These are phyloP conservation scores for Nothocercus julius DNA, from an alignment of 2,113 vertebrate species.

Conservation along the genomic window DNA sequence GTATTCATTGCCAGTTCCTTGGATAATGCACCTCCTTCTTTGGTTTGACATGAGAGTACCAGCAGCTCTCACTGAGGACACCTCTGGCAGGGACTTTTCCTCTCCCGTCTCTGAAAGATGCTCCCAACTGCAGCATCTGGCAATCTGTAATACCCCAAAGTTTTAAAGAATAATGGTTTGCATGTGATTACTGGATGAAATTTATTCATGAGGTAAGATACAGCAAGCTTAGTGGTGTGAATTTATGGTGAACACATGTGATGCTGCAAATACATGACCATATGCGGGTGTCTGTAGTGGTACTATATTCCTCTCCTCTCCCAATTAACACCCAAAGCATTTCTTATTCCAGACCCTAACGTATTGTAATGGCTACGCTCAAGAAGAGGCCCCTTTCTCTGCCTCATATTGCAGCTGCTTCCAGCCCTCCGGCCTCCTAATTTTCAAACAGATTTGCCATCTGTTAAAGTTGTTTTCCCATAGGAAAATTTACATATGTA, in stretches of 20 bases:
- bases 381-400: not conserved
- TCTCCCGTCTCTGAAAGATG: not conserved
- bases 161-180: not conserved
- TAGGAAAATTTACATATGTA: not conserved
- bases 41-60: not conserved
- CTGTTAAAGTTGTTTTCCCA: constrained; percentile 13
- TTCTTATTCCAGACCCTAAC: not conserved
- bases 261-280: not conserved
- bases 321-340: not conserved
- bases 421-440: not conserved
- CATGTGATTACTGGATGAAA: not conserved
- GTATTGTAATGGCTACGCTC: not conserved
- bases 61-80: not conserved
- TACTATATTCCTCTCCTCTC: not conserved
- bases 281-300: not conserved
- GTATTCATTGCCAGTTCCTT: not conserved
- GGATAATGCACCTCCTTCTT: not conserved
- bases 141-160: not conserved
- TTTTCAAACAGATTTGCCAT: constrained; percentile 9
- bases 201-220: not conserved
- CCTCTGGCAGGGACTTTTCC: rapidly evolving
- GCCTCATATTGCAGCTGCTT: rapidly evolving
- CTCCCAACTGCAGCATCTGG: not conserved
- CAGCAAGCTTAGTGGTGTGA: not conserved
- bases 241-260: not conserved